Evolutionary conservation across 2,888 invertebrate genomes (phyloP).

Genomic region (Syrista parreyssii): DNA sequence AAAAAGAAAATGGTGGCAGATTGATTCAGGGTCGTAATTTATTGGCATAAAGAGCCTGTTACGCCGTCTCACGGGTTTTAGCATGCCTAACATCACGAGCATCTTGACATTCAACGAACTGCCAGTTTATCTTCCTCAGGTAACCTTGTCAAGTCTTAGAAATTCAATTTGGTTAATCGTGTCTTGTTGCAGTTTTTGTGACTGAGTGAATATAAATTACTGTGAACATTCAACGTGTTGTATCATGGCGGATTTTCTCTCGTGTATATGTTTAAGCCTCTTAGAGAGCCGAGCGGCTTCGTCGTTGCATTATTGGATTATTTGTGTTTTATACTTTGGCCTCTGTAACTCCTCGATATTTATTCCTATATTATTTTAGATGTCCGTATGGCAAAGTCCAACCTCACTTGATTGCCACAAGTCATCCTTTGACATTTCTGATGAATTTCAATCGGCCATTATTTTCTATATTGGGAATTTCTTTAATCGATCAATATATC

Average conservation of each 20-base stretch:
- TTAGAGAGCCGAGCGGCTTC: conserved; percentile 47
- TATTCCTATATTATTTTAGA: background rate
- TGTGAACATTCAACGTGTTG: background rate
- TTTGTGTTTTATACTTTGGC: conserved; percentile 29
- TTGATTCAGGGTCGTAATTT: background rate
- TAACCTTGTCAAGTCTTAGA: background rate
- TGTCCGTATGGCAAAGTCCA: background rate
- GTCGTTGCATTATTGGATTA: conserved; percentile 51
- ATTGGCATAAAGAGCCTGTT: background rate
- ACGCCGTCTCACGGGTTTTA: background rate
- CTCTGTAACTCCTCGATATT: background rate
- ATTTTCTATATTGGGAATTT: background rate
- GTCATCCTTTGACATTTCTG: background rate
- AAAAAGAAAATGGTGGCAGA: background rate
- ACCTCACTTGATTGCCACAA: background rate
- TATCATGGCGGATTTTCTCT: conserved; percentile 6
- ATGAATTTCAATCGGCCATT: background rate
- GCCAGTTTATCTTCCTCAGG: background rate
- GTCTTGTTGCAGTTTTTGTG: background rate
- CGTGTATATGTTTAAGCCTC: conserved; percentile 45
- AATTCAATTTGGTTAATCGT: background rate
- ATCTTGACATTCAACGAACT: background rate
- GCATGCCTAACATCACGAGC: background rate
- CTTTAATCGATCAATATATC: background rate
- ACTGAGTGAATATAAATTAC: background rate